These are phyloP conservation scores for Coptodon rendalli DNA, from an alignment of 2,113 vertebrate genomes.

Conservation along the genomic window DNA sequence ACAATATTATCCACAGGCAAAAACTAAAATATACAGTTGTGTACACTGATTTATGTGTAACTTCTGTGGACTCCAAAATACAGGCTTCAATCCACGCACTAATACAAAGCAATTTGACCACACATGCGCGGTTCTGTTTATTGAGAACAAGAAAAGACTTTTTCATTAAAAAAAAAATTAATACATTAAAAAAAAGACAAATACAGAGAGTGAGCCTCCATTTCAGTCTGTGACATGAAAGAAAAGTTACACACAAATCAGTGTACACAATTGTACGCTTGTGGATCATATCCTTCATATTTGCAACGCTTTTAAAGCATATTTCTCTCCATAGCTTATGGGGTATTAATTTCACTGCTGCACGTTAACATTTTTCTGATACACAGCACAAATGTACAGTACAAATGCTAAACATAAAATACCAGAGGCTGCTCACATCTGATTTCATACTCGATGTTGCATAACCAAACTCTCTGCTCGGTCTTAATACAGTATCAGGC, in stretches of 20 bases:
- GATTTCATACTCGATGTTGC: not conserved
- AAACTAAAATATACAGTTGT: not conserved
- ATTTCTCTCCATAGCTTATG: not conserved
- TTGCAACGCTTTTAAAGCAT: not conserved
- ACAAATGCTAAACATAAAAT: not conserved
- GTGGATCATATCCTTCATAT: not conserved
- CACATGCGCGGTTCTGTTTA: rapidly evolving
- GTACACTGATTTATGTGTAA: not conserved
- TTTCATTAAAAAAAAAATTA: not conserved
- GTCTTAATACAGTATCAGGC: conserved; percentile 50
- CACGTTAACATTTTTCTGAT: not conserved
- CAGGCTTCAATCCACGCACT: not conserved
- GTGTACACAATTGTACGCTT: not conserved
- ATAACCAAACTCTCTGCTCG: not conserved
- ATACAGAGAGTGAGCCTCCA: not conserved
- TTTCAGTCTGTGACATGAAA: not conserved
- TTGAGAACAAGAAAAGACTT: not conserved
- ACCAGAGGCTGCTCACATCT: not conserved
- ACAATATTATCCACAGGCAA: not conserved
- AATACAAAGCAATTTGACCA: not conserved
- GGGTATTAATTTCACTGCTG: not conserved
- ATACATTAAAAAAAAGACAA: not conserved
- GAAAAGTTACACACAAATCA: not conserved
- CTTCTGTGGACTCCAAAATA: not conserved
- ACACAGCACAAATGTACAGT: not conserved